These are phyloP conservation scores for Sipunculus nudus DNA, from an alignment of 2,888 invertebrate genomes.

Conservation along the genomic window DNA sequence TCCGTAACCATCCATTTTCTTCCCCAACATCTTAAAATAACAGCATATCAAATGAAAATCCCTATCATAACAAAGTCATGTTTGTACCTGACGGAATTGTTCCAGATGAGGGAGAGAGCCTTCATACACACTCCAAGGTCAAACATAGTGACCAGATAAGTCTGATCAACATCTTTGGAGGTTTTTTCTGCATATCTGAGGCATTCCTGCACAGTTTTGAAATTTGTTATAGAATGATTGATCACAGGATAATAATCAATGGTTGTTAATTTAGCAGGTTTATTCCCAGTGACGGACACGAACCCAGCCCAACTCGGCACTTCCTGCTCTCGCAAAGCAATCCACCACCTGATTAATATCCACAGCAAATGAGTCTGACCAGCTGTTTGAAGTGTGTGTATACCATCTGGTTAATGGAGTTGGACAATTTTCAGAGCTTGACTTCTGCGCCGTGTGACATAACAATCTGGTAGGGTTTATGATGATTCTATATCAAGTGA, in stretches of 20 bases:
- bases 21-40: conserved; percentile 4
- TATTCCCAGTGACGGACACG: not conserved
- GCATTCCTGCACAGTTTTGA: conserved; percentile 11
- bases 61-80: not conserved
- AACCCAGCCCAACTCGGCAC: not conserved
- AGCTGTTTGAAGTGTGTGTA: not conserved
- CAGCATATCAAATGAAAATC: not conserved
- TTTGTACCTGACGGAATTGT: not conserved
- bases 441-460: not conserved
- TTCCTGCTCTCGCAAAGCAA: not conserved
- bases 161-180: conserved; percentile 1
- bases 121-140: conserved; percentile 2
- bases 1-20: not conserved
- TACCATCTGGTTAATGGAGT: not conserved
- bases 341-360: not conserved
- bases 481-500: too few species aligned
- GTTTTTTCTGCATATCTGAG: conserved; percentile 10
- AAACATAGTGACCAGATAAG: not conserved
- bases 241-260: conserved; percentile 17
- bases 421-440: not conserved
- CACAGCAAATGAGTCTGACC: not conserved
- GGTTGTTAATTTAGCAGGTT: not conserved
- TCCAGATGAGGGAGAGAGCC: not conserved
- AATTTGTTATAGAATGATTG: conserved; percentile 19
- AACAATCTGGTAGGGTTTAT: not conserved